Evolutionary conservation across 2,113 vertebrate genomes (phyloP).

Genomic region (Nannobrachium achirus): DNA sequence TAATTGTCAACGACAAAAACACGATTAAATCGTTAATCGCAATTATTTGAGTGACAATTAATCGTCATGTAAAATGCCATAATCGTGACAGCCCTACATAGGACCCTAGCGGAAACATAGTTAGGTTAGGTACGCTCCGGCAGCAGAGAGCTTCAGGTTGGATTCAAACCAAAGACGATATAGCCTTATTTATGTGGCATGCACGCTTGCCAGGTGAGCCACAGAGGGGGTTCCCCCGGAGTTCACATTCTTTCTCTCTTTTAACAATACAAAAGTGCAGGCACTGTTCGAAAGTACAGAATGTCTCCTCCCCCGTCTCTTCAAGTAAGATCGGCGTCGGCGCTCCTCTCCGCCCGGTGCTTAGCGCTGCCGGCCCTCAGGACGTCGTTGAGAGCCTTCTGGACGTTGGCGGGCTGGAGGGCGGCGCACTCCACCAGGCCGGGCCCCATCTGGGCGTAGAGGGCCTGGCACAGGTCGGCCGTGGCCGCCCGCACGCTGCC

Average conservation of each 20-base stretch:
- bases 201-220: too few relatives aligned
- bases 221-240: constrained; percentile 30
- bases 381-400: constrained; percentile 83
- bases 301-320: constrained; percentile 51
- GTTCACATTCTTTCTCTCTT: constrained; percentile 1
- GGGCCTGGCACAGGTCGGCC: constrained; percentile 82
- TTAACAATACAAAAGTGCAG: constrained; percentile 73
- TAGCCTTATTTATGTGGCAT: too few relatives aligned
- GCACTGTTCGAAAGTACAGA: constrained; percentile 75
- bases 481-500: constrained; percentile 84
- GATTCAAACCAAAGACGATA: too few relatives aligned
- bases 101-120: too few relatives aligned
- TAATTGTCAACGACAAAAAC: too few relatives aligned
- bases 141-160: too few relatives aligned
- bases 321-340: constrained; percentile 71
- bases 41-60: too few relatives aligned
- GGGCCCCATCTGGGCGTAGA: constrained; percentile 87
- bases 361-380: constrained; percentile 70
- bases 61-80: too few relatives aligned
- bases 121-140: too few relatives aligned
- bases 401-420: constrained; percentile 81
- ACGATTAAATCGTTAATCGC: too few relatives aligned
- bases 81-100: too few relatives aligned
- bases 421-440: constrained; percentile 80
- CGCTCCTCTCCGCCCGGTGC: constrained; percentile 37